Conservation (phyloP, 2,113 vertebrate genomes). For the Formicarius rufipectus region DNA sequence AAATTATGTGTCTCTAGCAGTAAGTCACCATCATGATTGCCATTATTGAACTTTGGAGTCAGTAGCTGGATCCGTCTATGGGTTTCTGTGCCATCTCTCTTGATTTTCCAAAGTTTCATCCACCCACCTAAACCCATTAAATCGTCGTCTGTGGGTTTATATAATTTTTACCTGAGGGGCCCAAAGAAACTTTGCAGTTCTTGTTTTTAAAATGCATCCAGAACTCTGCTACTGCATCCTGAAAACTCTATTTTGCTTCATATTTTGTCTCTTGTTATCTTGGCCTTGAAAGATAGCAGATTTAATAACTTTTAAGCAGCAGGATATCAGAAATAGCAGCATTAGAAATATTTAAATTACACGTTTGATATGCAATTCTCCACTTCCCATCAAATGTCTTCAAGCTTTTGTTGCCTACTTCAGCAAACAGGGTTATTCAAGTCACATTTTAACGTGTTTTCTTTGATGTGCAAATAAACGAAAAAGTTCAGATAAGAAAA, state of each 20-base stretch:
- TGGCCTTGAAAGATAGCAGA: slow-evolving; percentile 1
- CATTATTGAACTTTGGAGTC: slow-evolving; percentile 50
- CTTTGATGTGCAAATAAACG: slow-evolving; percentile 67
- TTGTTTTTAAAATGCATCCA: slow-evolving; percentile 46
- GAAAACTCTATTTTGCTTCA: background rate
- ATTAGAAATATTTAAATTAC: slow-evolving; percentile 67
- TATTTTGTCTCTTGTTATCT: slow-evolving; percentile 37
- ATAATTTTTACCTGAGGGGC: slow-evolving; percentile 48
- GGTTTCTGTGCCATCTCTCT: slow-evolving; percentile 28
- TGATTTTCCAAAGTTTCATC: slow-evolving; percentile 33
- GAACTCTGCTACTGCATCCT: background rate
- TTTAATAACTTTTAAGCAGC: slow-evolving; percentile 52
- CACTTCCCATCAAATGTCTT: slow-evolving; percentile 25
- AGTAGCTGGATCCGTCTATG: slow-evolving; percentile 41
- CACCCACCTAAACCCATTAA: slow-evolving; percentile 46
- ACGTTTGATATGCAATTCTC: slow-evolving; percentile 53
- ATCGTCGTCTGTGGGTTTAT: slow-evolving; percentile 25
- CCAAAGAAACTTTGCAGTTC: slow-evolving; percentile 16
- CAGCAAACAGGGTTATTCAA: slow-evolving; percentile 36
- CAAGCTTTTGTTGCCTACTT: slow-evolving; percentile 56
- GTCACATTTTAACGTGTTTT: slow-evolving; percentile 49
- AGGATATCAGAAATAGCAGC: slow-evolving; percentile 41
- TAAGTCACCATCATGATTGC: slow-evolving; percentile 36
- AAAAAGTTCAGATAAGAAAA: slow-evolving; percentile 58
- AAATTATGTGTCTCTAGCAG: slow-evolving; percentile 5